Evolutionary conservation across 2,888 invertebrate species (phyloP), one percentile per base, ranked within the genome.

Genomic region (Unio delphinus): DNA sequence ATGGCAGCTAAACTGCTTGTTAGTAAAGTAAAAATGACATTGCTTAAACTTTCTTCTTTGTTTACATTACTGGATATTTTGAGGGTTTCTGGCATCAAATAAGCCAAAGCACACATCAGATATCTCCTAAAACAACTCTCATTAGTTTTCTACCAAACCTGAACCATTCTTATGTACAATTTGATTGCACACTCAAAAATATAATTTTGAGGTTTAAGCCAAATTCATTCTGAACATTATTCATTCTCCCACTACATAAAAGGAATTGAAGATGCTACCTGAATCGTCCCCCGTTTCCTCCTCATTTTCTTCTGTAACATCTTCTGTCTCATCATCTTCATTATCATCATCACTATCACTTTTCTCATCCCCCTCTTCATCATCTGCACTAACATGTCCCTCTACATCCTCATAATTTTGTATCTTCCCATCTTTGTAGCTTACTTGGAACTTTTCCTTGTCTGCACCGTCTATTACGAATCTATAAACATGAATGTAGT

Each of bases 351-450:
- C 85, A 55, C 85, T 80, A 69, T 81, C 79, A 55, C 80, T 89
- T 73, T 88, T 85, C 17, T 88, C 84, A 73, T 89, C 88, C 60
- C 91, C 88, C 76, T 87, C 88, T 5, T 89, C 26, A 82, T 70
- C 72, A 23, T 69, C 72, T 8, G 73, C 66, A 1, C 72, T 80
- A 59, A 70, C 70, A 54, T 68, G 70, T 30, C 30, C 73, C 20
- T 76, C 73, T 18, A 75, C 76, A 28, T 75, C 76, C 34, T 76
- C 74, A 55, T 76, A 74, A 26, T 60, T 69, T 59, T 77, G 63
- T 26, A 83, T 57, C 68, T 76, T 69, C 28, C 84, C 84, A 76
- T 82, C 82, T 72, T 83, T 82, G 65, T 82, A 84, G 57, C 73
- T 78, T 8, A 76, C 77, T 70, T 80, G 78, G 57, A 71, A 72